A percentile compares a stretch with the other conserved stretches of the same genome.
These are phyloP conservation scores for Tapirus terrestris DNA, from an alignment of 2,113 vertebrate species.

Conservation along the genomic window DNA sequence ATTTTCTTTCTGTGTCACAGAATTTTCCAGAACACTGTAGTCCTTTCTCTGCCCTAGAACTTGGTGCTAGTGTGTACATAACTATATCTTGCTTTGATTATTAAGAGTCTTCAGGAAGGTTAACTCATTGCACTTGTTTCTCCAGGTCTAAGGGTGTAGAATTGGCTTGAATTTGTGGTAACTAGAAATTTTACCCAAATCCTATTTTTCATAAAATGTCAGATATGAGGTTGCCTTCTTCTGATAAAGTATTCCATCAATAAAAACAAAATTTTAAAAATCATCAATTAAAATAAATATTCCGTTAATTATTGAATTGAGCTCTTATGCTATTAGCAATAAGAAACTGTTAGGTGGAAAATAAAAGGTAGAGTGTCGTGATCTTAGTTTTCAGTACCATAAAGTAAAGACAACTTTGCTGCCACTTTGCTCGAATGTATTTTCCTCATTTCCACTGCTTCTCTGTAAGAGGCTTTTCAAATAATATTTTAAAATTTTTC, in stretches of 20 bases:
- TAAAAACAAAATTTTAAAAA: background rate
- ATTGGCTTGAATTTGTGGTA: background rate
- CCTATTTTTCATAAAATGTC: background rate
- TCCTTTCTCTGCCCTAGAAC: background rate
- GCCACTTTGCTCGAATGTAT: background rate
- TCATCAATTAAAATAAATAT: slow-evolving; percentile 1
- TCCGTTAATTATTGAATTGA: background rate
- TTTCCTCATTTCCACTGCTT: background rate
- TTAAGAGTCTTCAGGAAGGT: background rate
- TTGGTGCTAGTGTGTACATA: background rate
- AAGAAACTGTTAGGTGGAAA: background rate
- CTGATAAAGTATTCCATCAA: background rate
- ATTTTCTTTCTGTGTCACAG: background rate
- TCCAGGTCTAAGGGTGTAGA: background rate
- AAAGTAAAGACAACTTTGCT: background rate
- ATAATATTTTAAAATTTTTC: background rate
- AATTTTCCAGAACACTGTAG: background rate
- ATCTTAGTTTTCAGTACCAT: background rate
- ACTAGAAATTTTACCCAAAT: slow-evolving; percentile 6
- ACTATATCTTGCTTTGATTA: background rate
- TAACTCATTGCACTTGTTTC: background rate
- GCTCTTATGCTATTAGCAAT: background rate
- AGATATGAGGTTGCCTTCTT: background rate
- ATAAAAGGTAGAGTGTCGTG: background rate
- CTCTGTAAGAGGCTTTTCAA: slow-evolving; percentile 28